phyloP scores from a whole-genome alignment of 2,797 vertebrate species.

The Cheracebus regulus region DNA sequence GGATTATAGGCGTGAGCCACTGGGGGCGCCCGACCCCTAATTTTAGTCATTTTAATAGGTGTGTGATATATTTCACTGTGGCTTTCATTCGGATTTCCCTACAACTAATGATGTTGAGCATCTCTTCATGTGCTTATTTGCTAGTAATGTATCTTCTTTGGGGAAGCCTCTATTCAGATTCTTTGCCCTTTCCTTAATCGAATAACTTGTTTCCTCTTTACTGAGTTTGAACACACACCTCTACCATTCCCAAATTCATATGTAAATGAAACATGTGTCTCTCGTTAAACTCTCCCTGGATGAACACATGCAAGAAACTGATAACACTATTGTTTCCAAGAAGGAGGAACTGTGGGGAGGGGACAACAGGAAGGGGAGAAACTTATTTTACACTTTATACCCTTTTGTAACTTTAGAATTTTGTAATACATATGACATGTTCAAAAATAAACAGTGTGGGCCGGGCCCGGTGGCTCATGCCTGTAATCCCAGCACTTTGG shows the following conservation, averaged over 20 bases:
- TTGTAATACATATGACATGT: not conserved
- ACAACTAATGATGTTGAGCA: not conserved
- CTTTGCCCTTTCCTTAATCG: not conserved
- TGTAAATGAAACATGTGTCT: not conserved
- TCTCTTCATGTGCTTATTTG: not conserved
- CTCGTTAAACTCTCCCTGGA: not conserved
- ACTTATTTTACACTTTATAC: not conserved
- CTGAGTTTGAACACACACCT: not conserved
- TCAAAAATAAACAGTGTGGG: not conserved
- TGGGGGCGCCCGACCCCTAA: not conserved
- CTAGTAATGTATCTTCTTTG: not conserved
- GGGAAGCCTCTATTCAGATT: not conserved
- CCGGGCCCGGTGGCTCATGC: rapidly evolving
- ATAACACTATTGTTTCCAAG: not conserved
- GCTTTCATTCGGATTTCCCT: not conserved
- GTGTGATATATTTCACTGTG: not conserved
- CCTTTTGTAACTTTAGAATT: not conserved
- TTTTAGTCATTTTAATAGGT: not conserved
- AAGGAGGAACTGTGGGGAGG: not conserved
- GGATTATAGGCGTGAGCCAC: too few relatives aligned
- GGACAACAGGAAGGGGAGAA: not conserved
- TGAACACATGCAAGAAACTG: not conserved
- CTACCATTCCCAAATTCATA: not conserved
- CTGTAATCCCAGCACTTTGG: too few relatives aligned
- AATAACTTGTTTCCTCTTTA: not conserved